Evolutionary conservation across 2,888 invertebrate species (phyloP).

Genomic region (Hydraecia micacea): DNA sequence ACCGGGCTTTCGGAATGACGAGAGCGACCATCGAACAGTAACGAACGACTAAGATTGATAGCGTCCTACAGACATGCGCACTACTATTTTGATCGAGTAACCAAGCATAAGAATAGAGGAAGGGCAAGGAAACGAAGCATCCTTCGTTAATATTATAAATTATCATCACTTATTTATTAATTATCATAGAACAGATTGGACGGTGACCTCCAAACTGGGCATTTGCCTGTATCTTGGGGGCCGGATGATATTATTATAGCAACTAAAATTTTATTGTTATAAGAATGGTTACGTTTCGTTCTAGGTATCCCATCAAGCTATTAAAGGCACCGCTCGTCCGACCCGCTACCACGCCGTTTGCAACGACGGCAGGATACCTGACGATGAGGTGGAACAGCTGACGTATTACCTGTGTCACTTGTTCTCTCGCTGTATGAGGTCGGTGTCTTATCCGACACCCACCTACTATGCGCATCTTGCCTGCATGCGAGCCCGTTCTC

Average conservation of each 20-base stretch:
- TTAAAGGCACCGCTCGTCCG: conserved; percentile 95
- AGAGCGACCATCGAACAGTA: background rate
- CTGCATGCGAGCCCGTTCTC: conserved; percentile 92
- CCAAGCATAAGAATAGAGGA: background rate
- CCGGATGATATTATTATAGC: background rate
- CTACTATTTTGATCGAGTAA: background rate
- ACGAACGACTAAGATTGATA: background rate
- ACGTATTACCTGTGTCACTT: conserved; percentile 96
- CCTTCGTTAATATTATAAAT: background rate
- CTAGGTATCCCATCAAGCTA: conserved; percentile 91
- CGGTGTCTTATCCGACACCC: conserved; percentile 96
- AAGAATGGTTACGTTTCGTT: background rate
- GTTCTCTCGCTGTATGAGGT: conserved; percentile 95
- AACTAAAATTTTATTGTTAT: background rate
- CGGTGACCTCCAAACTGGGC: background rate
- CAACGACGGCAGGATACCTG: conserved; percentile 93
- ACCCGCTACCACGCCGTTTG: conserved; percentile 96
- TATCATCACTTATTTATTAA: background rate
- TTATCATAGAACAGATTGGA: background rate
- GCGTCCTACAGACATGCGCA: background rate
- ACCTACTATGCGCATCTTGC: conserved; percentile 97
- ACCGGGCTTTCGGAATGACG: too few relatives aligned
- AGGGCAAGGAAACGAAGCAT: background rate
- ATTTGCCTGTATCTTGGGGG: background rate
- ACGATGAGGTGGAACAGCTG: conserved; percentile 94